Conservation (phyloP, 2,888 invertebrate genomes). For the Camptogramma bilineatum region DNA sequence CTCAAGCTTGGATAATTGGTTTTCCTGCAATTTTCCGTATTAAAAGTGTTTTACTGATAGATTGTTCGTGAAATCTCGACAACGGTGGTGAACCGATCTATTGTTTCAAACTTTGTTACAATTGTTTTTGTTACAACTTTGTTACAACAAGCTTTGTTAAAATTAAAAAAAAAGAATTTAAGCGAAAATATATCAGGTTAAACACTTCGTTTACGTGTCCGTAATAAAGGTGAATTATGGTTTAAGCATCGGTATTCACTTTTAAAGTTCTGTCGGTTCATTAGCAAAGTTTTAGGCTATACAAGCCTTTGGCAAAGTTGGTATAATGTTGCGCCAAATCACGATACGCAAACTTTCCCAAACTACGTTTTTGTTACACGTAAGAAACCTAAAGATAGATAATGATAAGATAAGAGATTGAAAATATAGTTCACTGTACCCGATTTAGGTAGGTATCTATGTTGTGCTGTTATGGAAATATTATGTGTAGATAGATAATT, state of each 20-base stretch:
- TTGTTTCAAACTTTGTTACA: constrained; percentile 47
- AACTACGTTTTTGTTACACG: constrained; percentile 12
- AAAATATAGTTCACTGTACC: constrained; percentile 36
- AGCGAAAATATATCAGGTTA: constrained; percentile 18
- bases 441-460: constrained; percentile 18
- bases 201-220: neutral
- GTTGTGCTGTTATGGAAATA: constrained; percentile 21
- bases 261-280: neutral
- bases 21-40: constrained; percentile 46
- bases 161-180: constrained; percentile 23
- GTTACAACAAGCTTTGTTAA: constrained; percentile 45
- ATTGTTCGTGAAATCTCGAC: constrained; percentile 46
- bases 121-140: no score
- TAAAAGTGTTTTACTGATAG: constrained; percentile 40
- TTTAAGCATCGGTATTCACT: neutral
- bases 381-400: constrained; percentile 28
- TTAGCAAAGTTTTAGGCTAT: neutral
- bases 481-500: neutral
- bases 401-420: constrained; percentile 43
- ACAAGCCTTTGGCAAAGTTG: neutral
- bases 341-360: constrained; percentile 7
- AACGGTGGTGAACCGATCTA: constrained; percentile 44
- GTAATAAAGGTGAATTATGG: neutral
- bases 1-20: constrained; percentile 31
- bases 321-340: neutral